These are phyloP conservation scores for Nerophis ophidion DNA, from an alignment of 2,113 vertebrate genomes.

Conservation along the genomic window DNA sequence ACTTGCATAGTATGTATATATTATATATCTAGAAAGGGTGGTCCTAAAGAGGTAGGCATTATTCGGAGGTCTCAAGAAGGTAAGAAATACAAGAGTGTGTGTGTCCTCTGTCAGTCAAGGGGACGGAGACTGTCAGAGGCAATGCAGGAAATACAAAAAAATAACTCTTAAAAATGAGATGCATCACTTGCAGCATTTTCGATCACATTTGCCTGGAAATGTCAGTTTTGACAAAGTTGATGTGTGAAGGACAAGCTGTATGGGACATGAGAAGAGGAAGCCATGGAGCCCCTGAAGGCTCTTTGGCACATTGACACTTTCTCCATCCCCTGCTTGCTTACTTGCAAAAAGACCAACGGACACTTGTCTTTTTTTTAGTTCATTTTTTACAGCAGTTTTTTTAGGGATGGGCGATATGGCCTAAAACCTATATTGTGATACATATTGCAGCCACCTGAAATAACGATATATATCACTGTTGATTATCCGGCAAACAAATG, in stretches of 20 bases:
- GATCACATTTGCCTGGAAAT: slow-evolving; percentile 21
- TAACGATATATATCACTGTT: too few species aligned
- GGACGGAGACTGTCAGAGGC: slow-evolving; percentile 21
- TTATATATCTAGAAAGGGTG: too few species aligned
- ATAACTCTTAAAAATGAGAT: neutral
- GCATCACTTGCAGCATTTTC: slow-evolving; percentile 15
- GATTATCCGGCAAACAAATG: too few species aligned
- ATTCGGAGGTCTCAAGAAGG: too few species aligned
- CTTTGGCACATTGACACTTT: slow-evolving; percentile 22
- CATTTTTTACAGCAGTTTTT: too few species aligned
- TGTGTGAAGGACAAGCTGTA: slow-evolving; percentile 18
- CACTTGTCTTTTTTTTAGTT: neutral
- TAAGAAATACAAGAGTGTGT: too few species aligned
- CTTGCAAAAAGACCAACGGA: slow-evolving; percentile 3
- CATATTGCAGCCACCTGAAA: too few species aligned
- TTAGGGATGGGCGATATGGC: too few species aligned
- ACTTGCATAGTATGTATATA: too few species aligned
- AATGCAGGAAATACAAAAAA: slow-evolving; percentile 14
- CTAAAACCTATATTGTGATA: too few species aligned
- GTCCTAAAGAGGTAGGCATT: too few species aligned
- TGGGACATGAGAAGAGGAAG: slow-evolving; percentile 12
- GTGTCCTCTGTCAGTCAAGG: slow-evolving; percentile 9
- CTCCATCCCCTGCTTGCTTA: slow-evolving; percentile 6
- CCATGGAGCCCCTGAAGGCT: slow-evolving; percentile 20
- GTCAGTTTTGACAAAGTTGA: slow-evolving; percentile 28